Base-by-base conservation (phyloP, 2,797 vertebrate species). In the Melanotaenia parkinsoni region DNA sequence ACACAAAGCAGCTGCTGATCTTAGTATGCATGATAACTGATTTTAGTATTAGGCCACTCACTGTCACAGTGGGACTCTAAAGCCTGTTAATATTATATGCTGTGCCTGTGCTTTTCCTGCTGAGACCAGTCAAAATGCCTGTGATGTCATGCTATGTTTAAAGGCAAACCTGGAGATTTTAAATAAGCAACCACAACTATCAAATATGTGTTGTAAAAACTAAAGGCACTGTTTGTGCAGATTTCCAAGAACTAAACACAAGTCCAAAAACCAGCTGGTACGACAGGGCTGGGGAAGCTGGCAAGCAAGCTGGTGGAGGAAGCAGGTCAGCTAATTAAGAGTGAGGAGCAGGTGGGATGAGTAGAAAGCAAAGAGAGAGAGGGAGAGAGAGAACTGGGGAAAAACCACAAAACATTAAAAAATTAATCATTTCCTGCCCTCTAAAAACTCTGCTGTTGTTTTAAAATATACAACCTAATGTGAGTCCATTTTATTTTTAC, bases 401-500 rank as follows among this genome's bases (percentile, higher is more conserved):
- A 53, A 53, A 14, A 26, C 0, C 12, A 10, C 22, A 53, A 53
- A 53, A 50, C 20, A 43, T 18, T 43, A 5, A 16, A 18, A 43
- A 43, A 43, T 16, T 3, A 6, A 56, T 50, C 8, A 59, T 10
- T 5, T 28, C 40, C 24, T n/a, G 35, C 18, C 11, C 24, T 32
- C 32, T 10, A 64, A 37, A 37, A 28, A 12, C 11, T 37, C 45
- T 58, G 35, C 35, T 28, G 37, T 18, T 59, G 16, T 64, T 53
- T 20, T 20, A 32, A 51, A 61, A 69, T 9, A 20, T 50, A 47
- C 61, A 22, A 63, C 16, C n/a, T 9, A 24, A 63, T 63, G 12
- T 38, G 50, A 18, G n/a, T 57, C 30, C 28, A 45, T 83, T 82
- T 66, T 20, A 1, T 63, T 62, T 56, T 79, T 50, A 32, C 71